Evolutionary conservation across 2,113 vertebrate species (phyloP), one percentile per base, ranked within the genome.

Genomic region (Craseonycteris thonglongyai): DNA sequence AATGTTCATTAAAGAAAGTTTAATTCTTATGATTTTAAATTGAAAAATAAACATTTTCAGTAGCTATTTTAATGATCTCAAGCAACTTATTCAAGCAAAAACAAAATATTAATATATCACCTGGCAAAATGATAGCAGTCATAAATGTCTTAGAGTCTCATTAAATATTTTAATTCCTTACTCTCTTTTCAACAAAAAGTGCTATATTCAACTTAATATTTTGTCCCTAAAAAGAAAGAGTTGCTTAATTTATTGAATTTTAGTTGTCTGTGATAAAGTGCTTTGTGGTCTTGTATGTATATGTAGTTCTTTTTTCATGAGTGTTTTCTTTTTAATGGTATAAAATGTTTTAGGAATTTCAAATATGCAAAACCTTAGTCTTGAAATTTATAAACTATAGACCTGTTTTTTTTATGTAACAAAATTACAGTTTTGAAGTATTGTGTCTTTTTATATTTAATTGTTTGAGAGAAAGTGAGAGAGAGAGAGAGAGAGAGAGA

Each of bases 141-240:
- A 28, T 88, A 74, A 75, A 79, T 84, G 22, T 54, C 40, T 47
- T 89, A 95, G 56, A 19, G 49, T 35, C 19, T 82, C 40, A n/a
- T 72, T 91, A 51, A 71, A 49, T 72, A 94, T 81, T 91, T 95
- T n/a, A 71, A 71, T 61, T 47, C 35, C 40, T 90, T 66, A 58
- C 88, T 65, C 24, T 75, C 85, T 95, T 82, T 66, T 28, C 15
- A 88, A 26, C 10, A 38, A 93, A 56, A 61, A 18, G 2, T 74
- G 3, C 33, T 49, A 6, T 14, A 63, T 84, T 92, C 42, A 68
- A 12, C 33, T 68, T 78, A 58, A 72, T 51, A 40, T 22, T 78
- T 71, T 93, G 7, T 28, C 13, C 35, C 15, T 63, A 74, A 93
- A 81, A 9, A 71, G 58, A 59, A 51, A 76, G 65, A 42, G 9